A percentile compares a stretch with the other conserved stretches of the same genome.
phyloP scores from a whole-genome alignment of 92 coral and sea anemone species.

The Desmophyllum pertusum region DNA sequence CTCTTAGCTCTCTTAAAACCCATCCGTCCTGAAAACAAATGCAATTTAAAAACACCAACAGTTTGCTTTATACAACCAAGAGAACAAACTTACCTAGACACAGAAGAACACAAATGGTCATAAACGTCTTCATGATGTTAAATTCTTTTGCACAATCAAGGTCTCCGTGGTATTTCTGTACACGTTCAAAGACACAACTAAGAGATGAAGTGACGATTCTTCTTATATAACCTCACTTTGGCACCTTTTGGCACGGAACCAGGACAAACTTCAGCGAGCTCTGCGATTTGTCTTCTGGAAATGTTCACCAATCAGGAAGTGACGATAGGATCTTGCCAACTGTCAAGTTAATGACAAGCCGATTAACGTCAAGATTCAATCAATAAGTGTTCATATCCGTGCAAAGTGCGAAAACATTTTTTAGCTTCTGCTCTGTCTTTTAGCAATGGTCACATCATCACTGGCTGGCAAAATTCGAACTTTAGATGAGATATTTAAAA shows the following conservation, averaged over 20 bases:
- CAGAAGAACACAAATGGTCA: constrained; percentile 3
- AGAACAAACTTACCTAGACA: constrained; percentile 9
- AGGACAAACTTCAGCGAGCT: neutral
- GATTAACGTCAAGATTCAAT: neutral
- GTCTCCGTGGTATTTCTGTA: neutral
- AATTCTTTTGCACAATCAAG: neutral
- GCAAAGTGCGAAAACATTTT: constrained; percentile 8
- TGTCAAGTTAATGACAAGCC: neutral
- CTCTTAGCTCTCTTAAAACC: neutral
- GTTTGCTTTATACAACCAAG: neutral
- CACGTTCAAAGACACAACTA: neutral
- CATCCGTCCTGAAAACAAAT: neutral
- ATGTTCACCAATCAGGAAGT: constrained; percentile 18
- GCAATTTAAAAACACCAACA: neutral
- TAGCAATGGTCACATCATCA: neutral
- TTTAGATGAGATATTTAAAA: neutral
- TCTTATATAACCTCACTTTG: constrained; percentile 3
- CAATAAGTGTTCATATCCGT: neutral
- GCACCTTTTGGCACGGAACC: constrained; percentile 14
- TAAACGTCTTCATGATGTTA: constrained; percentile 3
- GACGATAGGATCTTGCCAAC: constrained; percentile 11
- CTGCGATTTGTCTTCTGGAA: neutral
- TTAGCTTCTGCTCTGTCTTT: neutral
- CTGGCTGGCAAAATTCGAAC: neutral
- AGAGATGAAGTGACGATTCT: neutral